These are phyloP conservation scores for Hippocampus zosterae DNA, from an alignment of 2,113 vertebrate species.

Conservation along the genomic window DNA sequence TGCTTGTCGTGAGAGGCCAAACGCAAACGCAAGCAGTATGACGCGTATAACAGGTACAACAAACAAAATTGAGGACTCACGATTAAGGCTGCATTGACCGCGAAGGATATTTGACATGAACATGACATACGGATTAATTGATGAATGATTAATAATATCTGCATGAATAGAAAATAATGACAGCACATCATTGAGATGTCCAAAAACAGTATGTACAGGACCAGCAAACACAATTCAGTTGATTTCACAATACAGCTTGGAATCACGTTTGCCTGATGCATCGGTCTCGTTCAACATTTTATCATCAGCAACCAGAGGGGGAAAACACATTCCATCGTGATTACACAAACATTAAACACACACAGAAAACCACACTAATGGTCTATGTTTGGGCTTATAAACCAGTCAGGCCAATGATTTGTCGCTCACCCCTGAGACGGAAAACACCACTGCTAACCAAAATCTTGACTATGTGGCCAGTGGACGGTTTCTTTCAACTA, in stretches of 20 bases:
- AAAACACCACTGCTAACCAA: background rate
- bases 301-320: background rate
- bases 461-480: background rate
- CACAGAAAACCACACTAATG: background rate
- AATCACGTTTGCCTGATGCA: background rate
- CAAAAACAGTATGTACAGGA: background rate
- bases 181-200: background rate
- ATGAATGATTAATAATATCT: background rate
- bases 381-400: background rate
- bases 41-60: conserved; percentile 26
- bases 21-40: conserved; percentile 27
- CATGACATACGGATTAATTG: background rate
- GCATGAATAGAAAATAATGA: background rate
- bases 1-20: conserved; percentile 30
- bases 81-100: conserved; percentile 13
- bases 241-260: background rate
- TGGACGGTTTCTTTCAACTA: background rate
- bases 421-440: background rate
- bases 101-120: background rate
- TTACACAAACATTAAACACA: background rate
- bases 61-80: conserved; percentile 4
- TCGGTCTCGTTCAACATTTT: background rate
- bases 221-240: background rate
- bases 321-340: background rate
- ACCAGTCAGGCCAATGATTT: background rate